Base-by-base conservation (phyloP, 1,140 invertebrate genomes). In the Drosophila parvula region DNA sequence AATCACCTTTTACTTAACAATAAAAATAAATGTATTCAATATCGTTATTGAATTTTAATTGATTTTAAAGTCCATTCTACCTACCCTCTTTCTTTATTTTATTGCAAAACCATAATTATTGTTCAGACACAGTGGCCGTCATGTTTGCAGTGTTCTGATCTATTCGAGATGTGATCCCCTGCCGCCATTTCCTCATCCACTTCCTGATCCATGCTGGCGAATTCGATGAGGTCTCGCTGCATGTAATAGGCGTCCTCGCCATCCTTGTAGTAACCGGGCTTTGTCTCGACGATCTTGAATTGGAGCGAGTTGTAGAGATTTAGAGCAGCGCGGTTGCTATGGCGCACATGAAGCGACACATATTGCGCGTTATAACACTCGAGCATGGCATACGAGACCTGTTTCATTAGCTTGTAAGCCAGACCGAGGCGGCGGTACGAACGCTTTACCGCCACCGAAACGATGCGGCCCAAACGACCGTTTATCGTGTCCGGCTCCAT, bases 221-320 rank as follows among this genome's bases (percentile, higher is more conserved):
- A 90, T 59, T 85, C 91, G 10, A 74, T 95, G 22, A 99, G 93
- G 92, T 99, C 96, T 78, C 98, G 94, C 93, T 97, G 98, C 99
- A 99, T 99, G 2, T 98, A 98, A 93, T 99, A 99, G 4, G 98
- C 99, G 94, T 99, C 99, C 93, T 99, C 99, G 3, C 99, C 99
- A 93, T 99, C 99, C 4, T 99, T 99, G 94, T 99, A 99, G 93
- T 99, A 99, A 93, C 99, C 99, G 0, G 98, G 98, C 92, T 99
- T 98, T 64, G 98, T 97, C 93, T 99, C 98, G 16, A 97, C 96
- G 11, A 99, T 98, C 92, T 98, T 97, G 92, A 99, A 99, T 84
- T 97, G 96, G 2, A 99, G 93, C 41, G 98, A 98, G 90, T 99
- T 98, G 58, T 99, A 99, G 0, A 99, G 94, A 93, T 99, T 99